Evolutionary conservation across 2,888 invertebrate species (phyloP).

Genomic region (Chrysodeixis includens): DNA sequence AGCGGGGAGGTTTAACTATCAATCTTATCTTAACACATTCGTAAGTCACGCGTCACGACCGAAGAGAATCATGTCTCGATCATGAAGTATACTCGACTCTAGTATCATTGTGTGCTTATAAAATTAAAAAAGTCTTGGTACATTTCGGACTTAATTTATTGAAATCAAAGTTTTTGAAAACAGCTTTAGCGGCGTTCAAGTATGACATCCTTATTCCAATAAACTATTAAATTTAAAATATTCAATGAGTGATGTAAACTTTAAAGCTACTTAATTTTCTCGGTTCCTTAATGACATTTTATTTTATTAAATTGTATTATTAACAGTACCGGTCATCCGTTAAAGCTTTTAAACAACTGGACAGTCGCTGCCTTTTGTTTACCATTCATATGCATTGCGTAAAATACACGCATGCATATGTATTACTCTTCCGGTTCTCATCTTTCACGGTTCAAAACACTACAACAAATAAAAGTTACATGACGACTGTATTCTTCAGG

Average conservation of each 20-base stretch:
- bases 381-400: background rate
- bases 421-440: background rate
- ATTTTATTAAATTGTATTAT: background rate
- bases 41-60: constrained; percentile 39
- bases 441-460: background rate
- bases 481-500: background rate
- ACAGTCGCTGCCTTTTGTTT: background rate
- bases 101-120: background rate
- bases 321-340: background rate
- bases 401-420: background rate
- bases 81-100: constrained; percentile 20
- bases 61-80: constrained; percentile 29
- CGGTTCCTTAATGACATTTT: background rate
- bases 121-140: background rate
- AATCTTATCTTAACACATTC: constrained; percentile 21
- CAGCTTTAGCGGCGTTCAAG: no score
- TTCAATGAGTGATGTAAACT: no score
- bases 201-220: no score
- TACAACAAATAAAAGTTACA: background rate
- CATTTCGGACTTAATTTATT: no score
- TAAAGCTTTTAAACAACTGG: background rate
- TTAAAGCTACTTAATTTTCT: no score
- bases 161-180: no score
- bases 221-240: no score
- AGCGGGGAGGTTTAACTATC: constrained; percentile 29